Base-by-base conservation (phyloP, 1,140 invertebrate species). In the Pentalonia nigronervosa region DNA sequence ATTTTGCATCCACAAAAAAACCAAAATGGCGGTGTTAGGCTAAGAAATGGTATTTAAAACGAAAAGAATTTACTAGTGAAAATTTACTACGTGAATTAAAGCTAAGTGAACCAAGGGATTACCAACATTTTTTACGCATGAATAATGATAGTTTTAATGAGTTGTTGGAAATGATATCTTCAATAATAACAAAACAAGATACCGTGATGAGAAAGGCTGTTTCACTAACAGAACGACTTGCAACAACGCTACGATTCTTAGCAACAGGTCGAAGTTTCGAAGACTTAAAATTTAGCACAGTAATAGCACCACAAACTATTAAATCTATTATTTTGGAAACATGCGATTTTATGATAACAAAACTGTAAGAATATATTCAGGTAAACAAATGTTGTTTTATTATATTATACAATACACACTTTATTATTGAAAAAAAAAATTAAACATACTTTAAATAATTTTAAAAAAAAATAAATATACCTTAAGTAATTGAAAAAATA, bases 271-370 rank as follows among this genome's bases (percentile, higher is more conserved):
- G 25, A 30, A 30, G 25, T 9, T n/a, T n/a, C 60, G 9, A 25
- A 76, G 30, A 76, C 60, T 76, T 48, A 48, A 48, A 48, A 48
- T 48, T 48, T 48, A 48, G 48, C 48, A 48, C 48, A 48, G 81
- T 36, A 83, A 83, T 83, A 41, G 81, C 81, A 83, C 81, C 81
- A 83, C 34, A 83, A 83, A 83, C 81, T 83, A 83, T 83, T 36
- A 83, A 36, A 17, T 83, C 81, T 83, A 45, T 83, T 83, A 83
- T 36, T 83, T 83, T 83, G 81, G 81, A 83, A 83, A 83, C 81
- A 83, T 83, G 81, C 36, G 76, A 83, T 36, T 36, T 36, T 41
- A 83, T 83, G 81, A 83, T 83, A 83, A 83, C 81, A 48, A 48
- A 48, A 48, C 48, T 48, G 48, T 11, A 48, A 48, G 48, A 48